Percentiles rank a stretch among this genome's conserved stretches.
These are phyloP conservation scores for Asarcornis scutulata DNA, from an alignment of 2,113 vertebrate genomes.

Conservation along the genomic window DNA sequence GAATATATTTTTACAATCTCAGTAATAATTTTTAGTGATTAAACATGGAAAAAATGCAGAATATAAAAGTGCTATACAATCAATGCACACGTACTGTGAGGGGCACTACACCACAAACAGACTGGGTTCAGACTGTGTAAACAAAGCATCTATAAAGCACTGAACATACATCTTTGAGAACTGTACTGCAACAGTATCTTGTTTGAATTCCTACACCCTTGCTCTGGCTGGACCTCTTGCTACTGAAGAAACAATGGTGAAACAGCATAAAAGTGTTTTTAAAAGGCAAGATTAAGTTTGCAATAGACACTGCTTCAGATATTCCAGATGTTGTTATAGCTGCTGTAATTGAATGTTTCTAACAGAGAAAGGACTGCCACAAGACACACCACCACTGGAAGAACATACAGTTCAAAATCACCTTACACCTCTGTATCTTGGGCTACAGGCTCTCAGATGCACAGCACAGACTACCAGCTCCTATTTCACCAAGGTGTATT, in stretches of 20 bases:
- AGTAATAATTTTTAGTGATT: neutral
- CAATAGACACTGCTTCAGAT: neutral
- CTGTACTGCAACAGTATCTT: accelerated
- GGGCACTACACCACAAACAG: neutral
- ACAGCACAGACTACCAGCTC: neutral
- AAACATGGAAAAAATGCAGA: neutral
- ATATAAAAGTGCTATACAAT: neutral
- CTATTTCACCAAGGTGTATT: neutral
- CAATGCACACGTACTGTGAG: accelerated
- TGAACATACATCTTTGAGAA: neutral
- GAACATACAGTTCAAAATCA: neutral
- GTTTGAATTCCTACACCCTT: neutral
- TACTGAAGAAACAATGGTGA: neutral
- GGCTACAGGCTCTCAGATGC: neutral
- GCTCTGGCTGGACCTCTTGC: neutral
- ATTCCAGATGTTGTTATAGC: neutral
- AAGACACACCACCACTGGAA: neutral
- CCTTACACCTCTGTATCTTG: neutral
- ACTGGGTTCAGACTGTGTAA: neutral
- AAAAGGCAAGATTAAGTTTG: neutral
- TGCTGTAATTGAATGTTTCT: neutral
- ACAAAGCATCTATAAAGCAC: neutral
- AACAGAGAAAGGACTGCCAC: neutral
- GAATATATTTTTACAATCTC: neutral
- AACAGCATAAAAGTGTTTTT: neutral